Evolutionary conservation across 2,113 vertebrate species (phyloP).

Genomic region (Gobiocypris rarus): DNA sequence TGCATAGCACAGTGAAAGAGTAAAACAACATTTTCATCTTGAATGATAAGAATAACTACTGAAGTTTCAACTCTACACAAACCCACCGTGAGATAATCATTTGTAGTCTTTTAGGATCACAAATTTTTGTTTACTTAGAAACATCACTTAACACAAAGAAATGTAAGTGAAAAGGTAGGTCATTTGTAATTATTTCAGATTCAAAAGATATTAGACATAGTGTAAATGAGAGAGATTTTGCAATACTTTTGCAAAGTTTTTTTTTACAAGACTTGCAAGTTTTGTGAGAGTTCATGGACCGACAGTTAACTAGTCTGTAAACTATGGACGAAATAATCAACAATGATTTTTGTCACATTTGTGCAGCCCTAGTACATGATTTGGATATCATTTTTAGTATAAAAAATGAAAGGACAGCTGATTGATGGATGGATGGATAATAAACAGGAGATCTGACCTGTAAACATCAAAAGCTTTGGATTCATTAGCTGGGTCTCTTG

Average conservation of each 20-base stretch:
- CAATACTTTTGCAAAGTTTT: too few species aligned
- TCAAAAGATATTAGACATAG: too few species aligned
- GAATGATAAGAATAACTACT: not conserved
- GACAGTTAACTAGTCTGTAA: too few species aligned
- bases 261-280: too few species aligned
- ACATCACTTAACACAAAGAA: too few species aligned
- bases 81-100: not conserved
- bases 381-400: not conserved
- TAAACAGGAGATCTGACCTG: slow-evolving; percentile 4
- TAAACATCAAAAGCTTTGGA: slow-evolving; percentile 35
- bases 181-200: too few species aligned
- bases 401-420: not conserved
- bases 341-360: not conserved
- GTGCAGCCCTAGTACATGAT: not conserved
- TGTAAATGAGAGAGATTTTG: too few species aligned
- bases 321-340: not conserved
- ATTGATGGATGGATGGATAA: slow-evolving; percentile 11
- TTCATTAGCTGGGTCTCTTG: slow-evolving; percentile 46
- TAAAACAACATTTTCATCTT: not conserved
- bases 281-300: too few species aligned
- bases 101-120: not conserved
- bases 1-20: slow-evolving; percentile 9
- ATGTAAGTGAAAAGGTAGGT: too few species aligned
- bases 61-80: not conserved
- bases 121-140: not conserved